Conservation (phyloP, 2,888 invertebrate species). For the Heteromurus nitidus region DNA sequence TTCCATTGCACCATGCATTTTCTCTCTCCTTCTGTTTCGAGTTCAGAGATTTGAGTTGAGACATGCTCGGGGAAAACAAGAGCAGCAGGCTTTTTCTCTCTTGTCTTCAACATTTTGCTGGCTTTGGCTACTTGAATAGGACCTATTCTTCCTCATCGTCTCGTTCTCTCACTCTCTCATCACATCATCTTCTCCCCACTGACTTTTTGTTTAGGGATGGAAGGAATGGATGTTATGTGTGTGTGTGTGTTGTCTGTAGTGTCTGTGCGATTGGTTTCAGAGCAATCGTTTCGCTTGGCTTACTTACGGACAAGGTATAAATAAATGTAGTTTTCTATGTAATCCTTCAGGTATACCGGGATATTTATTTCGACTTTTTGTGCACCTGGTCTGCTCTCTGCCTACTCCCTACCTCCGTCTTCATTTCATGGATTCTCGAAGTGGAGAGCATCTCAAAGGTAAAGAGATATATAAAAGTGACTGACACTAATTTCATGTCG, state of each 20-base stretch:
- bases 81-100: neutral
- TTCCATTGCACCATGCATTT: neutral
- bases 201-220: too few relatives aligned
- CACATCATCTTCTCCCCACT: neutral
- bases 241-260: too few relatives aligned
- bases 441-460: too few relatives aligned
- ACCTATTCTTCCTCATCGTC: neutral
- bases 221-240: too few relatives aligned
- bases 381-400: constrained; percentile 10
- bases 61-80: neutral
- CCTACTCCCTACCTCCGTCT: too few relatives aligned
- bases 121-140: neutral
- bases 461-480: neutral
- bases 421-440: too few relatives aligned
- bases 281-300: neutral
- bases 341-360: neutral
- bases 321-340: neutral
- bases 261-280: neutral
- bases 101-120: neutral
- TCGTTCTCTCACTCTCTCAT: neutral
- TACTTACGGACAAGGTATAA: neutral
- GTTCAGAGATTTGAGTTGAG: neutral
- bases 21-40: neutral
- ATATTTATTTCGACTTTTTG: neutral
- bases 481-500: constrained; percentile 15